A percentile compares a stretch with the other conserved stretches of the same genome.
Conservation (phyloP, 2,113 vertebrate genomes). For the Trogon melanurus region DNA sequence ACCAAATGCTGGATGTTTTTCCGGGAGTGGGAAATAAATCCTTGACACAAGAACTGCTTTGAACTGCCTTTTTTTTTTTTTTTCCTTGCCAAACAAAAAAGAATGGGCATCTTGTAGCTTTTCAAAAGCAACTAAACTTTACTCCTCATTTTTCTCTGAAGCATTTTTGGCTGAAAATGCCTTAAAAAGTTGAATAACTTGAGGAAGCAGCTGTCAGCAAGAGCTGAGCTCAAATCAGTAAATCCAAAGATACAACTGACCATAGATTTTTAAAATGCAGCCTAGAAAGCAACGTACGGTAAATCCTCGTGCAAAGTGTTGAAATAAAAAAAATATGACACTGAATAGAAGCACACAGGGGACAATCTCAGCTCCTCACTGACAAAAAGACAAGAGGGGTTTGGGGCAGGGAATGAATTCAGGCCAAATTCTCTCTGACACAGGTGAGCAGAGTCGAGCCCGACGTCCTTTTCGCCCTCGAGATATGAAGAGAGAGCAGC, state of each 20-base stretch:
- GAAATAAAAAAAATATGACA: not conserved
- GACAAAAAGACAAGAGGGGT: not conserved
- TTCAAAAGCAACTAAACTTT: not conserved
- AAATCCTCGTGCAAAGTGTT: not conserved
- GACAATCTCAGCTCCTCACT: not conserved
- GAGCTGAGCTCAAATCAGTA: not conserved
- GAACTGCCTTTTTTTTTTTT: not conserved
- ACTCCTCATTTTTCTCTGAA: not conserved
- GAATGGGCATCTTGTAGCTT: not conserved
- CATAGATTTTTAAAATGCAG: not conserved
- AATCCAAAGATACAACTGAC: not conserved
- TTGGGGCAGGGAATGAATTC: not conserved
- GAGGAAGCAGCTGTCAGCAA: not conserved
- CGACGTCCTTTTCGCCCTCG: not conserved
- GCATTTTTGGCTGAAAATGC: not conserved
- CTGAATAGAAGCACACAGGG: accelerated
- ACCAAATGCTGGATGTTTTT: not conserved
- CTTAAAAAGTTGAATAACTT: not conserved
- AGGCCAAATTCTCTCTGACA: not conserved
- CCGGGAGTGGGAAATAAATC: not conserved
- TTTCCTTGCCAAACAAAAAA: not conserved
- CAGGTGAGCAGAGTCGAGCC: accelerated
- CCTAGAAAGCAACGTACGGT: not conserved
- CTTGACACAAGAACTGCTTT: not conserved
- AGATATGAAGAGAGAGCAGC: not conserved